Conservation (phyloP, 1,140 invertebrate species). For the Ceratosolen solmsi region DNA sequence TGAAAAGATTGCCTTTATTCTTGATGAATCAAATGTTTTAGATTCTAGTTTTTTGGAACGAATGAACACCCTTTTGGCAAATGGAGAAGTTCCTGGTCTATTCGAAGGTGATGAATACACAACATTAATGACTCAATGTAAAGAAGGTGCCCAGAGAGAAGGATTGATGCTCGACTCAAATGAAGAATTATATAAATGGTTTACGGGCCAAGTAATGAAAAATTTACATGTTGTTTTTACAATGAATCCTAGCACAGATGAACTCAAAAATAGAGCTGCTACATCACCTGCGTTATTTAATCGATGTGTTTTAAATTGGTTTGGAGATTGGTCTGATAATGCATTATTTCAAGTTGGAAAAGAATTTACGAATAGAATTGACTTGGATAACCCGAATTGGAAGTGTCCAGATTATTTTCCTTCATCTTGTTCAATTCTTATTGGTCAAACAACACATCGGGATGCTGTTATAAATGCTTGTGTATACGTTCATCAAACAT, state of each 20-base stretch:
- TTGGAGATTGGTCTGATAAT: constrained; percentile 99
- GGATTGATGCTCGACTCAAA: constrained; percentile 98
- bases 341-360: constrained; percentile 96
- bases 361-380: constrained; percentile 89
- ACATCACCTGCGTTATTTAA: constrained; percentile 99
- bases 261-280: constrained; percentile 96
- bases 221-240: constrained; percentile 99
- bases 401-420: constrained; percentile 91
- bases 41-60: constrained; percentile 99
- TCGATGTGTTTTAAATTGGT: constrained; percentile 99
- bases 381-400: constrained; percentile 88
- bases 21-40: constrained; percentile 99
- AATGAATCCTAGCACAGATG: constrained; percentile 99
- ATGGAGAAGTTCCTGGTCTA: constrained; percentile 97
- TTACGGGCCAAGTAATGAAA: constrained; percentile 98
- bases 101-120: constrained; percentile 98
- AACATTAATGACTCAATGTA: constrained; percentile 99
- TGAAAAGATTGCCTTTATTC: constrained; percentile 99
- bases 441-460: constrained; percentile 85
- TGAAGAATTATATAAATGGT: constrained; percentile 99
- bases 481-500: constrained; percentile 97
- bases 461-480: constrained; percentile 98
- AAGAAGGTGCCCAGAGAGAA: constrained; percentile 98
- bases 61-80: constrained; percentile 99
- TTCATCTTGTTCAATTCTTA: constrained; percentile 84